Conservation (phyloP, 2,113 vertebrate genomes). For the Capreolus pygargus region DNA sequence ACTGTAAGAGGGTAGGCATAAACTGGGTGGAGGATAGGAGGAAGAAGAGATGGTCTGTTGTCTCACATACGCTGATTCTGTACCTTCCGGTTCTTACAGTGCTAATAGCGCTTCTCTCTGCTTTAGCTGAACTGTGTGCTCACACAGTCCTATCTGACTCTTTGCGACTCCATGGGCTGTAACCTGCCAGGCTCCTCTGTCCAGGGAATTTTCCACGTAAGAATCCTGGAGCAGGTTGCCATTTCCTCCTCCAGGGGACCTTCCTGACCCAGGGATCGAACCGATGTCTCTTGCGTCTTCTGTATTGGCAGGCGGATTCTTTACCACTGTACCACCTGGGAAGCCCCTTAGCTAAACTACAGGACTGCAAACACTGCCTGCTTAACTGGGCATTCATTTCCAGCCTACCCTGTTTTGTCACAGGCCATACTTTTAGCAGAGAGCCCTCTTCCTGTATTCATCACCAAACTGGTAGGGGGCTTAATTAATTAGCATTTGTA, state of each 20-base stretch:
- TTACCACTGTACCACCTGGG: not conserved
- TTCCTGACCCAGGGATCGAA: not conserved
- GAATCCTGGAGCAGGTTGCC: not conserved
- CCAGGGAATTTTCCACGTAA: not conserved
- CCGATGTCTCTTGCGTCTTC: not conserved
- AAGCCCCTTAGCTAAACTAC: not conserved
- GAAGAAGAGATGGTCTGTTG: not conserved
- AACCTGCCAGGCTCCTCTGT: not conserved
- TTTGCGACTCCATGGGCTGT: not conserved
- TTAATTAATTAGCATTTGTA: constrained; percentile 60
- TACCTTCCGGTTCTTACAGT: not conserved
- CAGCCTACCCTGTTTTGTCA: not conserved
- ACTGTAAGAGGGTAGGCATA: not conserved
- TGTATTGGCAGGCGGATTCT: not conserved
- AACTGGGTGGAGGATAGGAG: not conserved
- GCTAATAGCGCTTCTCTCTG: not conserved
- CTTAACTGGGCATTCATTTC: not conserved
- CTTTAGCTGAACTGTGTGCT: not conserved
- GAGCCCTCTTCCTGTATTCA: not conserved
- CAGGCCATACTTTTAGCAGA: not conserved
- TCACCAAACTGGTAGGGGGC: constrained; percentile 38
- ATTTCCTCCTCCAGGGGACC: not conserved
- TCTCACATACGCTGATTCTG: not conserved
- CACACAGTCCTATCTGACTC: not conserved
- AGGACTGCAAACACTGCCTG: not conserved